Evolutionary conservation across 2,888 invertebrate genomes (phyloP).

Genomic region (Tanypteryx hageni): DNA sequence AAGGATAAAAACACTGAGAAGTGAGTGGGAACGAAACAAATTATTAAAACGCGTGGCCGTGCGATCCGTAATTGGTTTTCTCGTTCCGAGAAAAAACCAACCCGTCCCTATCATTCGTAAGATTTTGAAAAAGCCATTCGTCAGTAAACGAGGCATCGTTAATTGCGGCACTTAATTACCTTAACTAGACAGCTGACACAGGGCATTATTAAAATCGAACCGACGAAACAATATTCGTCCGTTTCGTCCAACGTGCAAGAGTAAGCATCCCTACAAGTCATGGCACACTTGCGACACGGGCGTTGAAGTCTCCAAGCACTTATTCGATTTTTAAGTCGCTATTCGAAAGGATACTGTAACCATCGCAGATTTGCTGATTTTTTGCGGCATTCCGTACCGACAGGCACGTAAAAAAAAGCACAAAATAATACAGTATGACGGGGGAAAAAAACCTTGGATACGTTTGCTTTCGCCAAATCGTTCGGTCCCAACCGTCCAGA

Average conservation of each 20-base stretch:
- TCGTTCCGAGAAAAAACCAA: not conserved
- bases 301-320: too few relatives aligned
- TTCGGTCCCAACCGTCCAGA: not conserved
- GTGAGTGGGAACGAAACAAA: not conserved
- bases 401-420: not conserved
- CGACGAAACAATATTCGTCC: too few relatives aligned
- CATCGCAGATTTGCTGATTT: not conserved
- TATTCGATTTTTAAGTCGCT: too few relatives aligned
- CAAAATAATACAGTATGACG: not conserved
- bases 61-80: not conserved
- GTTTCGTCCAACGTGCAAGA: too few relatives aligned
- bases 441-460: not conserved
- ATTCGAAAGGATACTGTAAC: not conserved
- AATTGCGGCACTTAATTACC: not conserved
- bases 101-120: not conserved
- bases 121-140: not conserved
- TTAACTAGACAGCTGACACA: not conserved
- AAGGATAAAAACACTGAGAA: not conserved
- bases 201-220: not conserved
- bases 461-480: constrained; percentile 4
- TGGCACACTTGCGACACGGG: too few relatives aligned
- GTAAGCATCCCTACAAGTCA: too few relatives aligned
- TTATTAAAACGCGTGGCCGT: not conserved
- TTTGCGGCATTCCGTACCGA: not conserved
- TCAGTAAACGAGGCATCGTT: not conserved